Evolutionary conservation across 2,113 vertebrate genomes (phyloP).

Genomic region (Rallus limicola): DNA sequence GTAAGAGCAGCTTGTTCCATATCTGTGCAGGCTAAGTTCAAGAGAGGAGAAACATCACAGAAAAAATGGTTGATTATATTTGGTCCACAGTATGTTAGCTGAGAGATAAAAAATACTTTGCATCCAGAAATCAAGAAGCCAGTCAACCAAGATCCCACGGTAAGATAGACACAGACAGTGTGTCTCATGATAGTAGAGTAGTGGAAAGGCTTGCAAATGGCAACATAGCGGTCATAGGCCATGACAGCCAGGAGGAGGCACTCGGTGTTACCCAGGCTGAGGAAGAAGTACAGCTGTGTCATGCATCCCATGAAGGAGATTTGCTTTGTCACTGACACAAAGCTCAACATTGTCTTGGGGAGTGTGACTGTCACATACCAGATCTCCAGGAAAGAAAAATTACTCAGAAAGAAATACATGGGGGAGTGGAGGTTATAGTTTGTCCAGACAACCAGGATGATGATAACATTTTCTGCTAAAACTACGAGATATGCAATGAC

Average conservation of each 20-base stretch:
- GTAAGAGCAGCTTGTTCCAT: slow-evolving; percentile 20
- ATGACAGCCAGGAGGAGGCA: slow-evolving; percentile 65
- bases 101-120: slow-evolving; percentile 58
- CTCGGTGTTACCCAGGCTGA: slow-evolving; percentile 64
- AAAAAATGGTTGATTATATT: slow-evolving; percentile 68
- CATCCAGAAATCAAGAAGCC: slow-evolving; percentile 38
- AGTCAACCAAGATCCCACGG: slow-evolving; percentile 18
- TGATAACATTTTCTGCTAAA: slow-evolving; percentile 46
- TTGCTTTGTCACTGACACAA: slow-evolving; percentile 42
- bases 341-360: slow-evolving; percentile 48
- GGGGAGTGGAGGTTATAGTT: slow-evolving; percentile 52
- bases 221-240: slow-evolving; percentile 54
- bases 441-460: slow-evolving; percentile 43
- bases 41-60: slow-evolving; percentile 64
- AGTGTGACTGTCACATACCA: slow-evolving; percentile 61
- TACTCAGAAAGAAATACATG: slow-evolving; percentile 67
- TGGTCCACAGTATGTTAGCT: slow-evolving; percentile 42
- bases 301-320: slow-evolving; percentile 69
- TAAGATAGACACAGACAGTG: background rate
- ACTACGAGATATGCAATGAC: slow-evolving; percentile 47
- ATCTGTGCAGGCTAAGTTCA: slow-evolving; percentile 62
- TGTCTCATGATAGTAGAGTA: slow-evolving; percentile 33
- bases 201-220: slow-evolving; percentile 52
- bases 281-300: slow-evolving; percentile 68
- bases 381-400: slow-evolving; percentile 61